These are phyloP conservation scores for Tineola bisselliella DNA, from an alignment of 2,888 invertebrate species.

Conservation along the genomic window DNA sequence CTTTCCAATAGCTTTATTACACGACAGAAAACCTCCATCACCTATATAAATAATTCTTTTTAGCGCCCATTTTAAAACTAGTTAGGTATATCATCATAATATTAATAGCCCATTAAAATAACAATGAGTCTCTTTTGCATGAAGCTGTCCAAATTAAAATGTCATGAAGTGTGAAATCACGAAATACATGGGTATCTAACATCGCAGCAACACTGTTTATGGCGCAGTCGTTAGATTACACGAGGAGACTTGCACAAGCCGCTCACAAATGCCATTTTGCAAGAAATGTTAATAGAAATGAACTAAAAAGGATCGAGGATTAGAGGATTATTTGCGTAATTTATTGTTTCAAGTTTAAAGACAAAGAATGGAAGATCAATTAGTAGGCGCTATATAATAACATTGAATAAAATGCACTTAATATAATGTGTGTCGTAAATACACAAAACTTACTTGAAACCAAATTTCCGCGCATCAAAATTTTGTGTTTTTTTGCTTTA, in stretches of 20 bases:
- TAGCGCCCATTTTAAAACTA: no score
- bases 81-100: no score
- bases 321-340: neutral
- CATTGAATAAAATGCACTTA: no score
- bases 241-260: slow-evolving; percentile 13
- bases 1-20: neutral
- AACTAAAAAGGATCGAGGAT: slow-evolving; percentile 12
- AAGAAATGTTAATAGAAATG: slow-evolving; percentile 15
- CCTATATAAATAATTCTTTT: no score
- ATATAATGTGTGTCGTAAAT: no score
- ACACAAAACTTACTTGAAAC: no score
- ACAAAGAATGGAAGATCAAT: no score
- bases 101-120: neutral
- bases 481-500: neutral
- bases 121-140: neutral
- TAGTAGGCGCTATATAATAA: no score
- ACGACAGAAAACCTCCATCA: neutral
- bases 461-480: no score
- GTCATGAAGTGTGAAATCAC: slow-evolving; percentile 11
- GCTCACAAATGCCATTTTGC: slow-evolving; percentile 14
- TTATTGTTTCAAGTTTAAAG: neutral
- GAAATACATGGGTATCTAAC: slow-evolving; percentile 4
- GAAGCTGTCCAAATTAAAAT: slow-evolving; percentile 4
- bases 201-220: slow-evolving; percentile 13
- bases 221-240: slow-evolving; percentile 14